Evolutionary conservation across 2,888 invertebrate species (phyloP).

Genomic region (Poecilobothrus nobilitatus): DNA sequence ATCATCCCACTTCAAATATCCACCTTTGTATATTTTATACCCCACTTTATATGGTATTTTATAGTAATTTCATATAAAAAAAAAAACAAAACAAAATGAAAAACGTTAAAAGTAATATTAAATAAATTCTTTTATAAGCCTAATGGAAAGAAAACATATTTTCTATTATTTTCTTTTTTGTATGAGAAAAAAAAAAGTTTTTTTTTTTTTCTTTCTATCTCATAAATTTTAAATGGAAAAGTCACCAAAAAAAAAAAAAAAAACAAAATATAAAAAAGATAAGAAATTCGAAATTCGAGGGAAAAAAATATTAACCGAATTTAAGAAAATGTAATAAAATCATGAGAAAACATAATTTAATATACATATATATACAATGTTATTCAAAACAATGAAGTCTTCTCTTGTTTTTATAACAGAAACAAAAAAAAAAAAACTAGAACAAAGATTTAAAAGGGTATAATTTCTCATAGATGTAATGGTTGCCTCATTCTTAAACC

Average conservation of each 20-base stretch:
- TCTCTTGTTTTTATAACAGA: no score
- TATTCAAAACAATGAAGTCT: neutral
- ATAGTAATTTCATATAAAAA: neutral
- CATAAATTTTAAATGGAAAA: conserved; percentile 6
- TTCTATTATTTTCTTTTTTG: neutral
- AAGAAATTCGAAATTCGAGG: no score
- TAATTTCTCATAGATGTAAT: no score
- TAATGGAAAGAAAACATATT: conserved; percentile 18
- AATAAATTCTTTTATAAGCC: conserved; percentile 8
- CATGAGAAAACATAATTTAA: conserved; percentile 10
- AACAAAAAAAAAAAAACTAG: no score
- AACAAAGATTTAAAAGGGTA: neutral
- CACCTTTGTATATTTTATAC: no score
- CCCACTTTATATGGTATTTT: no score
- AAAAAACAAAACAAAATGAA: conserved; percentile 5
- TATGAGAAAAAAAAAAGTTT: neutral
- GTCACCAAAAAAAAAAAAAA: conserved; percentile 13
- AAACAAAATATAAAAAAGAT: conserved; percentile 8
- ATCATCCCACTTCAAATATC: no score
- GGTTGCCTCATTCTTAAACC: no score
- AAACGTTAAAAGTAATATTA: conserved; percentile 2
- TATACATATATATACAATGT: neutral
- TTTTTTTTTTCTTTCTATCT: neutral
- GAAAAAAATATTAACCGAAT: neutral
- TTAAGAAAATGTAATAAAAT: conserved; percentile 12